Evolutionary conservation across 2,113 vertebrate species (phyloP).

Genomic region (Rhadina sibilatrix): DNA sequence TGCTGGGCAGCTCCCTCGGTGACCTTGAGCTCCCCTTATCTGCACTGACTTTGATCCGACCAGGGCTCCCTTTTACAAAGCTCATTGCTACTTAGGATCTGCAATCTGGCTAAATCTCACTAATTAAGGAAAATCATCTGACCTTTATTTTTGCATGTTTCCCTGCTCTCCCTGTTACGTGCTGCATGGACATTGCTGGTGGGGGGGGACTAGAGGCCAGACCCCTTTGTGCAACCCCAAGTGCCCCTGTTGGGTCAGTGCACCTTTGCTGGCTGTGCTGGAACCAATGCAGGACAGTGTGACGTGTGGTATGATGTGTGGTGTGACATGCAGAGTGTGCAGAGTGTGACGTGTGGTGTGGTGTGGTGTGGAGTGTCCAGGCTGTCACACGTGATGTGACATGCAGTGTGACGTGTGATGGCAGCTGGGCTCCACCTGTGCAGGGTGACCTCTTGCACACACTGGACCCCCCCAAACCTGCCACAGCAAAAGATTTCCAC

Average conservation of each 20-base stretch:
- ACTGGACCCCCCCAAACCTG: not conserved
- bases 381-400: not conserved
- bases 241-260: fast-evolving
- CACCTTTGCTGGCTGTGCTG: fast-evolving
- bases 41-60: conserved; percentile 77
- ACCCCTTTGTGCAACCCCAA: not conserved
- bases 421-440: not conserved
- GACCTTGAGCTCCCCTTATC: conserved; percentile 85
- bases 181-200: not conserved
- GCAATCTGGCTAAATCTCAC: conserved; percentile 71
- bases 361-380: not conserved
- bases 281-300: fast-evolving
- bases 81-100: conserved; percentile 72
- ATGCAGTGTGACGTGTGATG: too few relatives aligned
- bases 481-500: too few relatives aligned
- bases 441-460: not conserved
- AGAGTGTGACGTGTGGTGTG: too few relatives aligned
- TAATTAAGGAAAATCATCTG: conserved; percentile 74
- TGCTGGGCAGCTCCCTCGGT: conserved; percentile 79
- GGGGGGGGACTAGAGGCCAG: not conserved
- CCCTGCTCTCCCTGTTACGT: not conserved
- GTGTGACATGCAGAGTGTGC: not conserved
- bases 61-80: conserved; percentile 66
- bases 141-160: not conserved
- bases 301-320: not conserved